phyloP scores from a whole-genome alignment of 2,888 invertebrate species.

The Nomada ruficornis region DNA sequence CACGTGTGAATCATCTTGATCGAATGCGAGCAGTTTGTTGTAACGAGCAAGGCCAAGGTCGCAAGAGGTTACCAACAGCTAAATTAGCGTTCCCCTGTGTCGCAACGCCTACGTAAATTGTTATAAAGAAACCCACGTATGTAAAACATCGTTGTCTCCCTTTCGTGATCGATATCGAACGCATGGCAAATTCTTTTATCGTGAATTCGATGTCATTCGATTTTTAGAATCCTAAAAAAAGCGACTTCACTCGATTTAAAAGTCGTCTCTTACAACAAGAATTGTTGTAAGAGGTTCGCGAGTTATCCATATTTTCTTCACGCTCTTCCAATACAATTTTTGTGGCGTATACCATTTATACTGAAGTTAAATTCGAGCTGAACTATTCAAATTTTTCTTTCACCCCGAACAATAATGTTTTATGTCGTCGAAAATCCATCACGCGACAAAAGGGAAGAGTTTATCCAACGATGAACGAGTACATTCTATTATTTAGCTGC shows the following conservation, averaged over 20 bases:
- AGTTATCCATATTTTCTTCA: too few species aligned
- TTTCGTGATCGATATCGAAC: neutral
- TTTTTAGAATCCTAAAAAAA: neutral
- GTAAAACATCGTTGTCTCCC: neutral
- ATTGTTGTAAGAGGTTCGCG: too few species aligned
- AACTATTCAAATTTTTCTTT: too few species aligned
- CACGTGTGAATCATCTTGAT: constrained; percentile 76
- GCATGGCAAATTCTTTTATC: neutral
- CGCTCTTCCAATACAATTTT: too few species aligned
- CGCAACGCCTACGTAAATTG: constrained; percentile 36
- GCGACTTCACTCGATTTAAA: too few species aligned
- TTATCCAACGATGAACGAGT: neutral
- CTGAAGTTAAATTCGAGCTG: too few species aligned
- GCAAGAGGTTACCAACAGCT: constrained; percentile 76
- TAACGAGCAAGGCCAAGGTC: constrained; percentile 80
- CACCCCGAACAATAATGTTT: neutral
- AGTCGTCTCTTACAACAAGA: too few species aligned
- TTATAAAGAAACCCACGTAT: constrained; percentile 40
- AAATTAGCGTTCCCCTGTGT: constrained; percentile 72
- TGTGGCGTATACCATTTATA: too few species aligned
- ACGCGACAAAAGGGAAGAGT: neutral
- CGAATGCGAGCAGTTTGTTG: constrained; percentile 70
- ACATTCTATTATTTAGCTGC: constrained; percentile 11
- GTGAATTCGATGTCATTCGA: neutral
- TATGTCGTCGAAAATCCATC: neutral